Conservation (phyloP, 2,888 invertebrate species). For the Griposia aprilina region DNA sequence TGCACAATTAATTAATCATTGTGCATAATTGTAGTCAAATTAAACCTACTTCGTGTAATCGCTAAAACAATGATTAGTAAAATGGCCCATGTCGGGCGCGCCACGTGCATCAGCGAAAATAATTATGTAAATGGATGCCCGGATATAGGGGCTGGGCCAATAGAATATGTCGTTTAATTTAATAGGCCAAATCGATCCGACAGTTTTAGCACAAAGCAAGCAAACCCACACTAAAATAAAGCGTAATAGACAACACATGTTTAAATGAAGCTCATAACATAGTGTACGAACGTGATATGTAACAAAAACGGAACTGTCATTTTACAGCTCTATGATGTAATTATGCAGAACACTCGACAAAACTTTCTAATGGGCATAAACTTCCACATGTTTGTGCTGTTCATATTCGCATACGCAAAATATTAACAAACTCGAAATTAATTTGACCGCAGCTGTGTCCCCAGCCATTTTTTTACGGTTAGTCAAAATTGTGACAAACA, state of each 20-base stretch:
- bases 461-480: constrained; percentile 40
- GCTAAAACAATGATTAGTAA: constrained; percentile 78
- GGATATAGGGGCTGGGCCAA: constrained; percentile 70
- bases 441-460: constrained; percentile 58
- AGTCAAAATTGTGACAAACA: constrained; percentile 27
- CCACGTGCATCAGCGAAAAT: constrained; percentile 75
- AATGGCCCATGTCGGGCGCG: constrained; percentile 71
- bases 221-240: constrained; percentile 23
- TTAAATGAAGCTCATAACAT: constrained; percentile 26
- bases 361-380: constrained; percentile 64
- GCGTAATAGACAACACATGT: constrained; percentile 39
- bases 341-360: constrained; percentile 57
- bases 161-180: constrained; percentile 70
- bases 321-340: constrained; percentile 48
- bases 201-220: constrained; percentile 51
- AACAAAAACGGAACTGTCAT: constrained; percentile 56
- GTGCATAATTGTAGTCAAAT: constrained; percentile 14
- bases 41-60: constrained; percentile 28
- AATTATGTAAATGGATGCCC: constrained; percentile 83
- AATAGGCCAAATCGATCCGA: constrained; percentile 45
- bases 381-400: constrained; percentile 51
- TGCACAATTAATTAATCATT: constrained; percentile 27
- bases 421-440: constrained; percentile 63
- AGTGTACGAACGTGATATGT: constrained; percentile 30
- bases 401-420: constrained; percentile 51